These are phyloP conservation scores for Nemopilema nomurai DNA, from an alignment of 30 jellyfish, hydroid and myxozoan species.

Conservation along the genomic window DNA sequence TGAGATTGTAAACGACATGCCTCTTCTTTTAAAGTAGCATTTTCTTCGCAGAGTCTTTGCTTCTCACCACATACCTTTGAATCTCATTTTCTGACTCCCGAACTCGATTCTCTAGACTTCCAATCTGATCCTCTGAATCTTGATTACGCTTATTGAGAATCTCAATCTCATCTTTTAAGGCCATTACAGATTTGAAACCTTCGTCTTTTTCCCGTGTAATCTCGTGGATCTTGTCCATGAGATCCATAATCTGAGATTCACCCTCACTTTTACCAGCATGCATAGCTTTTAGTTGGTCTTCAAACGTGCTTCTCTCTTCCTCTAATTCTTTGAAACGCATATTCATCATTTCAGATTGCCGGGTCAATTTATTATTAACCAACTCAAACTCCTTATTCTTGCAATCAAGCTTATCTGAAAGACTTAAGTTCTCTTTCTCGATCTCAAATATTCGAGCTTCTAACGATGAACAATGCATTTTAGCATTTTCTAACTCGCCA, in stretches of 20 bases:
- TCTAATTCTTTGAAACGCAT: not conserved
- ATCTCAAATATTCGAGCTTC: not conserved
- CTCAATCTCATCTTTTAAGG: slow-evolving; percentile 11
- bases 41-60: not conserved
- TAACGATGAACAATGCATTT: not conserved
- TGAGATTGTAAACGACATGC: not conserved
- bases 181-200: not conserved
- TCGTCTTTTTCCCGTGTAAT: slow-evolving; percentile 7
- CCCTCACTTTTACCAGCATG: not conserved
- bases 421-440: not conserved
- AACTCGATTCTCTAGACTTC: not conserved
- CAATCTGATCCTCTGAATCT: not conserved
- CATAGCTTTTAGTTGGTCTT: slow-evolving; percentile 9
- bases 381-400: not conserved
- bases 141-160: not conserved
- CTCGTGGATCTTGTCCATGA: not conserved
- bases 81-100: not conserved
- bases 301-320: not conserved
- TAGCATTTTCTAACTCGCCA: not conserved
- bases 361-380: not conserved
- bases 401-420: not conserved
- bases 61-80: not conserved
- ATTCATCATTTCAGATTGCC: not conserved
- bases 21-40: not conserved
- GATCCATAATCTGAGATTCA: slow-evolving; percentile 5